Base-by-base conservation (phyloP, 2,888 invertebrate species). In the Athripsodes cinereus region DNA sequence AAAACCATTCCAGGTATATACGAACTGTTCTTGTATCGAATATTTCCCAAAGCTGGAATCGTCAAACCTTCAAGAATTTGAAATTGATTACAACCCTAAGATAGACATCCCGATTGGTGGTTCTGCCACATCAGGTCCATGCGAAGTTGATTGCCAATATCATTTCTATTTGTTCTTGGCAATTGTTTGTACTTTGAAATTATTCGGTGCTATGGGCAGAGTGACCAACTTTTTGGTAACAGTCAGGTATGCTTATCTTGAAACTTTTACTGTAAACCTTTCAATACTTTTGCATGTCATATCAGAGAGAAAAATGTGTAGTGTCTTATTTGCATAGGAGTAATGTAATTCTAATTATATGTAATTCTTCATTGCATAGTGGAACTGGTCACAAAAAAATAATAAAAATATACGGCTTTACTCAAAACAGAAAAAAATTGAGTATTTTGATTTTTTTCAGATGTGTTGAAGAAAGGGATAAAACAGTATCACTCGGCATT, bases 401-500 rank as follows among this genome's bases (percentile, higher is more conserved):
- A n/a, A n/a, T n/a, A n/a, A n/a, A n/a, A n/a, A n/a, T n/a, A n/a
- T n/a, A n/a, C n/a, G n/a, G n/a, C n/a, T n/a, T n/a, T n/a, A n/a
- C n/a, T n/a, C n/a, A n/a, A n/a, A n/a, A n/a, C 11, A 34, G 11
- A 34, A 10, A 10, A 10, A 34, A 11, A 34, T 34, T 34, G 11
- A 34, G 34, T 34, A 34, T 10, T 34, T 11, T 10, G 11, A 34
- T 10, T 34, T 34, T 19, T 53, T 53, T 44, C 65, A 81, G 84
- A 68, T 87, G 86, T 69, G 86, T 88, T 5, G 84, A 85, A 11
- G 86, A 87, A 66, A 83, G 84, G 68, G 88, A 88, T 68, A 87
- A 87, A 69, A 80, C 87, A 0, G 83, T 85, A 0, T 84, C 87
- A 1, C 84, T 88, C 80, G 88, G 87, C 26, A 81, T 87, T 58